phyloP scores from a whole-genome alignment of 2,113 vertebrate species.

The Platichthys stellatus region DNA sequence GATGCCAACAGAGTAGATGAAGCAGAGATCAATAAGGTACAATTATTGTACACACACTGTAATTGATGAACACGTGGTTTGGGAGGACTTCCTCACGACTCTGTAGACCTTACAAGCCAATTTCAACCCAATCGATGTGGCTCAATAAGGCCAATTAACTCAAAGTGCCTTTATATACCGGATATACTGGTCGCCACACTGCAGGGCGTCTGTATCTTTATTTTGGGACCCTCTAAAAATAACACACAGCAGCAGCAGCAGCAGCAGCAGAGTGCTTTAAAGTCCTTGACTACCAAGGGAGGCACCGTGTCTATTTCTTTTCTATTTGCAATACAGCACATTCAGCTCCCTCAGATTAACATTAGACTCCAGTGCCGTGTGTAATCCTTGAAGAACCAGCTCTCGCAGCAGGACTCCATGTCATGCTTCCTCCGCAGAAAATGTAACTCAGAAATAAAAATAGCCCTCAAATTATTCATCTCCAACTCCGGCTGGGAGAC shows the following conservation, averaged over 20 bases:
- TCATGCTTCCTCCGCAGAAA: conserved; percentile 40
- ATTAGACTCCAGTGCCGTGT: background rate
- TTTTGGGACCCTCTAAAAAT: conserved; percentile 26
- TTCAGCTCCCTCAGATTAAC: conserved; percentile 34
- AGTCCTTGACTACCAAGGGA: conserved; percentile 17
- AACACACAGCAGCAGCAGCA: background rate
- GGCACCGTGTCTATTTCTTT: background rate
- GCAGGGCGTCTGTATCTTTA: conserved; percentile 34
- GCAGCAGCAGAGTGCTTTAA: conserved; percentile 11
- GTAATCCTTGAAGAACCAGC: conserved; percentile 32
- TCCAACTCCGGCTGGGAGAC: conserved; percentile 1
- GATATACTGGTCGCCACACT: background rate
- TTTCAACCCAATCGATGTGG: conserved; percentile 58
- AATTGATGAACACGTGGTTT: conserved; percentile 68
- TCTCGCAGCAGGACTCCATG: conserved; percentile 13
- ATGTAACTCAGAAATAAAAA: conserved; percentile 36
- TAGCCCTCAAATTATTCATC: conserved; percentile 38
- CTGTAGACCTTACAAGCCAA: conserved; percentile 48
- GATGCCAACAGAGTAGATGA: conserved; percentile 53
- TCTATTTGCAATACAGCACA: conserved; percentile 20
- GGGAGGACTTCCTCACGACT: conserved; percentile 42
- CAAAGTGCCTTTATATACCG: conserved; percentile 57
- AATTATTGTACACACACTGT: conserved; percentile 66
- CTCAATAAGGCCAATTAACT: conserved; percentile 63
- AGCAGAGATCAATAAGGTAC: conserved; percentile 67